phyloP scores from a whole-genome alignment of 2,888 invertebrate species.

The Orthosia incerta region DNA sequence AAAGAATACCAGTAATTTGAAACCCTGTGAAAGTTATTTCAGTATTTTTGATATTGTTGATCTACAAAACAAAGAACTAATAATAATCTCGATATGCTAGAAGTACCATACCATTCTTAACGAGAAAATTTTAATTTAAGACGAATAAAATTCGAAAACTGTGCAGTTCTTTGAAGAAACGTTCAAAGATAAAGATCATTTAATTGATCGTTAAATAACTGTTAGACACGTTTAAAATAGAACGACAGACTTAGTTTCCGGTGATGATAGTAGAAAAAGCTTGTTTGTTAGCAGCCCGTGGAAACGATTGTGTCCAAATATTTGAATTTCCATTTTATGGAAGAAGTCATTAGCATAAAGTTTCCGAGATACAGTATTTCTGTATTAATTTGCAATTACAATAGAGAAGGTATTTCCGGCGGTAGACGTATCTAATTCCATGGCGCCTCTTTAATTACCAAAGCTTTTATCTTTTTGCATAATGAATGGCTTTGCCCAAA shows the following conservation, averaged over 20 bases:
- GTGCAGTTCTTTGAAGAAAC: conserved; percentile 52
- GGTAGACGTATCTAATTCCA: conserved; percentile 67
- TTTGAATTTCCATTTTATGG: conserved; percentile 64
- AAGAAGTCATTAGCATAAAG: conserved; percentile 66
- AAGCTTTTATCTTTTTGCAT: conserved; percentile 76
- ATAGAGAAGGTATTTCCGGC: conserved; percentile 78
- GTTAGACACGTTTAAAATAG: conserved; percentile 65
- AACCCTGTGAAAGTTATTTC: too few relatives aligned
- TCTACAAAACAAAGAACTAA: neutral
- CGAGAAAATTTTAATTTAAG: conserved; percentile 29
- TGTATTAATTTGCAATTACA: conserved; percentile 68
- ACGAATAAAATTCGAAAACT: conserved; percentile 42
- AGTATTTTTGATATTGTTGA: neutral
- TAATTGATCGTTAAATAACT: conserved; percentile 69
- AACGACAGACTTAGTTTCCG: conserved; percentile 71
- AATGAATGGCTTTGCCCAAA: conserved; percentile 75
- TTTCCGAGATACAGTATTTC: conserved; percentile 55
- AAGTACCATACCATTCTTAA: conserved; percentile 1
- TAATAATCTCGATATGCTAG: neutral
- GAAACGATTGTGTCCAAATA: conserved; percentile 59
- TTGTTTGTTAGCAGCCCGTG: conserved; percentile 58
- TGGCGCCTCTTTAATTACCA: conserved; percentile 72
- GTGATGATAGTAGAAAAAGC: conserved; percentile 75
- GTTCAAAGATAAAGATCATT: conserved; percentile 61
- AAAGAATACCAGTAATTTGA: neutral